phyloP scores from a whole-genome alignment of 1,140 invertebrate genomes.

The fruit fly (Drosophila melanogaster) region Release_6_plus_ISO1_MT NT_037436.4:13681001-13681500 shows the following conservation, averaged over 20 bases:
- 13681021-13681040: conserved; percentile 68
- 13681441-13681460: conserved; percentile 50
- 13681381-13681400: background rate
- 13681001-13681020: conserved; percentile 51
- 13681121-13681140: conserved; percentile 78
- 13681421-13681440: conserved; percentile 25
- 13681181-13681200: conserved; percentile 2
- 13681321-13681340: conserved; percentile 2
- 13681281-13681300: conserved; percentile 83
- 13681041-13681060: conserved; percentile 32
- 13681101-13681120: conserved; percentile 83
- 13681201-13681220: conserved; percentile 33
- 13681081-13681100: conserved; percentile 78
- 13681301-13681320: conserved; percentile 79
- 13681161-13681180: conserved; percentile 7
- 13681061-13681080: conserved; percentile 29
- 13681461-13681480: conserved; percentile 80
- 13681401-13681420: conserved; percentile 10
- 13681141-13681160: conserved; percentile 38
- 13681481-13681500: conserved; percentile 82
- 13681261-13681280: conserved; percentile 83
- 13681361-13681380: background rate
- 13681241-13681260: conserved; percentile 82
- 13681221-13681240: conserved; percentile 68
- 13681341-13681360: conserved; percentile 58